phyloP scores from a whole-genome alignment of 2,113 vertebrate genomes.

The Lycocorax pyrrhopterus region DNA sequence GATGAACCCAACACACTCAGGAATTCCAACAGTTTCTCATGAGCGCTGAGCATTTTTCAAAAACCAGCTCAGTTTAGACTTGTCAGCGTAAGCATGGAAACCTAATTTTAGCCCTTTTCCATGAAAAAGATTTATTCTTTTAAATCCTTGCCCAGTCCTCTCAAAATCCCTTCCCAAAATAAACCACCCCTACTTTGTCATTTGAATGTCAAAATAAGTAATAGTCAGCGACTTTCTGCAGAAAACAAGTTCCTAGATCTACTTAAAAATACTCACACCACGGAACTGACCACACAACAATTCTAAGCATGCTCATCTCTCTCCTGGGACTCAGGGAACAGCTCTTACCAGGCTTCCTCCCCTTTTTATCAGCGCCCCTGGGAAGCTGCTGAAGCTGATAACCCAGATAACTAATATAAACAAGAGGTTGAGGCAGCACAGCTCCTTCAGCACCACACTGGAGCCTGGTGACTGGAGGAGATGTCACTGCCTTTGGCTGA shows the following conservation, averaged over 20 bases:
- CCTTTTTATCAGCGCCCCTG: background rate
- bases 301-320: background rate
- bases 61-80: background rate
- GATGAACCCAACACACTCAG: background rate
- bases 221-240: background rate
- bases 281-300: background rate
- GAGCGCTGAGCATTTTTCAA: background rate
- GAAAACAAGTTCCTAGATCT: background rate
- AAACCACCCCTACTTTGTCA: background rate
- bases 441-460: background rate
- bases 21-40: conserved; percentile 18
- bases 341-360: background rate
- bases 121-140: conserved; percentile 21
- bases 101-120: background rate
- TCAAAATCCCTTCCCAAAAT: conserved; percentile 29
- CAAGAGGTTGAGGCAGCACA: background rate
- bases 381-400: background rate
- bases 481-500: background rate
- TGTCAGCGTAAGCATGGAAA: background rate
- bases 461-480: background rate
- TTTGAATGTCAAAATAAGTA: conserved; percentile 7
- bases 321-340: background rate
- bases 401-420: background rate
- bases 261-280: background rate
- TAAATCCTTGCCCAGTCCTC: background rate